Base-by-base conservation (phyloP, 2,113 vertebrate species). In the Platichthys flesus region DNA sequence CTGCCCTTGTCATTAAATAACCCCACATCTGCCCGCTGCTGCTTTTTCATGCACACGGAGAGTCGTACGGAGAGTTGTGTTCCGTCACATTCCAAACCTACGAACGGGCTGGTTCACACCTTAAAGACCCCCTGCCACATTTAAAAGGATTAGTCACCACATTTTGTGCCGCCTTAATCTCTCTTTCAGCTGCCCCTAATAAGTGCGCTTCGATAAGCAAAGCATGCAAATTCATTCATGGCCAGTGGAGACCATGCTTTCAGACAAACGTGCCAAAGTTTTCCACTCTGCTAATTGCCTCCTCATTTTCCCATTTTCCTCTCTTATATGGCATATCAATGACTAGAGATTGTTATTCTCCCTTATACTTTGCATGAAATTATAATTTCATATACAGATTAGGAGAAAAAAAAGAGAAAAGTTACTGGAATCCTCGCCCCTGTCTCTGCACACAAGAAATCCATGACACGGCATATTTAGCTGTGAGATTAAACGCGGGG, bases 91-190 rank as follows among this genome's bases (percentile, higher is more conserved):
- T 75, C 88, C 80, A 68, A 91, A 91, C 91, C 89, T 91, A 84
- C 51, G 75, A 67, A 62, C 63, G 71, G 86, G 74, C 79, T 69
- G 77, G 78, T 89, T 88, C 87, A 71, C 91, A 94, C 94, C 94
- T 94, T 93, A 90, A 92, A 92, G 89, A 92, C 92, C 92, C 92
- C 81, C 82, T 58, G 89, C 93, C 94, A 93, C 92, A 86, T 95
- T 94, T 95, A 95, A 95, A 95, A 92, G 94, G 94, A 95, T 95
- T 95, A 95, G 92, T 93, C 90, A 92, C 92, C 91, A 94, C 93
- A 93, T 94, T 95, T 95, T 95, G 93, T 90, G 92, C 90, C 67
- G 93, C 84, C 92, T 94, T 95, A 95, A 95, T 95, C 93, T 94
- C 90, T 94, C 93, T 95, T 95, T 95, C 92, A 95, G 94, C 88